These are phyloP conservation scores for Etia nguti DNA, from an alignment of 2,113 vertebrate genomes.

Conservation along the genomic window DNA sequence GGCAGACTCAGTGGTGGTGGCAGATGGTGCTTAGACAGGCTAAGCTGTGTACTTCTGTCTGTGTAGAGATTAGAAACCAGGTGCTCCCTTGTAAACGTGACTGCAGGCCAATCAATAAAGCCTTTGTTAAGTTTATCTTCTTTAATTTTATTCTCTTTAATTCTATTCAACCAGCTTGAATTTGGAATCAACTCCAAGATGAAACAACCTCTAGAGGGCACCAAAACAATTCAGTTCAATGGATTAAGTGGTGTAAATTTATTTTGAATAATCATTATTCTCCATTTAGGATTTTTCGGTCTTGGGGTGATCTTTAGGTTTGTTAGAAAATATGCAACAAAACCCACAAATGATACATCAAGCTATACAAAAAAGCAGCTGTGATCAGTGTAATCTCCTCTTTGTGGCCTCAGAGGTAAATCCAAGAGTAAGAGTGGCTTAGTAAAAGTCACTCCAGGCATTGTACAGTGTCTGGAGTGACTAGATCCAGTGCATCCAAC, in stretches of 20 bases:
- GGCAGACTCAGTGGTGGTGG: neutral
- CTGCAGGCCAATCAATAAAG: neutral
- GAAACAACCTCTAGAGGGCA: neutral
- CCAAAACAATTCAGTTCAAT: neutral
- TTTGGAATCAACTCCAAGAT: neutral
- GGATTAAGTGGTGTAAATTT: neutral
- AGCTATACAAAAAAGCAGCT: neutral
- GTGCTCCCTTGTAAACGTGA: neutral
- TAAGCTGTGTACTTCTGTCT: slow-evolving; percentile 23
- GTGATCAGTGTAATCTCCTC: neutral
- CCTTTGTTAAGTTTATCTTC: neutral
- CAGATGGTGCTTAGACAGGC: slow-evolving; percentile 45
- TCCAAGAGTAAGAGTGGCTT: neutral
- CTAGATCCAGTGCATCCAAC: neutral
- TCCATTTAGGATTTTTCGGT: neutral
- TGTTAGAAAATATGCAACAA: neutral
- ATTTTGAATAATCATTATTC: neutral
- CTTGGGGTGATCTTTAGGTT: neutral
- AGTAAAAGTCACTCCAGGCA: neutral
- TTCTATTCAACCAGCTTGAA: neutral
- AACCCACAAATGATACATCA: neutral
- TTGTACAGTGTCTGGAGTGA: neutral
- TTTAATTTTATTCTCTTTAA: neutral
- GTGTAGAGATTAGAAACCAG: slow-evolving; percentile 15
- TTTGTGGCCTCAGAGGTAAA: neutral